phyloP scores from a whole-genome alignment of 2,888 invertebrate species.

The Pomacea canaliculata region DNA sequence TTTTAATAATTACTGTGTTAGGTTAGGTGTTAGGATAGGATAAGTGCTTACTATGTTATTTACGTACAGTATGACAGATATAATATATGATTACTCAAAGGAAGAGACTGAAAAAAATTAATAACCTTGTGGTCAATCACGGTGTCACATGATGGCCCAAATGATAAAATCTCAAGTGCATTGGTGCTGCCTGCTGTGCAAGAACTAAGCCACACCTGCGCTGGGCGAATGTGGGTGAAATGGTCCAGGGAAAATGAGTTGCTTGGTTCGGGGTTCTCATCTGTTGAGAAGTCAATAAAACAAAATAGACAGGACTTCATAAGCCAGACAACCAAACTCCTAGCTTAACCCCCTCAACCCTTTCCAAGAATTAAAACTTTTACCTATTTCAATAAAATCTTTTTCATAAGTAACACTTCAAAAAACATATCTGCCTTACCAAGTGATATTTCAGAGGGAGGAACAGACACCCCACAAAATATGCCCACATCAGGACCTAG shows the following conservation, averaged over 20 bases:
- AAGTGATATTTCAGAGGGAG: conserved; percentile 9
- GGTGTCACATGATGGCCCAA: conserved; percentile 28
- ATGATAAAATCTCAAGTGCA: conserved; percentile 37
- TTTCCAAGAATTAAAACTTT: too few species aligned
- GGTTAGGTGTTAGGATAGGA: too few species aligned
- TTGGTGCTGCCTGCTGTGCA: conserved; percentile 16
- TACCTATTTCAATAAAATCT: not conserved
- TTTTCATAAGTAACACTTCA: too few species aligned
- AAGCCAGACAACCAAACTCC: not conserved
- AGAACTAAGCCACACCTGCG: conserved; percentile 39
- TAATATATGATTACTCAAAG: too few species aligned
- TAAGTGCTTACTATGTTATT: too few species aligned
- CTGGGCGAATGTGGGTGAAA: conserved; percentile 14
- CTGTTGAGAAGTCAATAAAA: conserved; percentile 1
- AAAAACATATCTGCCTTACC: not conserved
- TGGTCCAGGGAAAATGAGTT: conserved; percentile 7
- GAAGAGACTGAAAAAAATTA: too few species aligned
- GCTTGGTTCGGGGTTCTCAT: not conserved
- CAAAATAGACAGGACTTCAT: not conserved
- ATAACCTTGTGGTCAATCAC: conserved; percentile 36
- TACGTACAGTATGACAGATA: too few species aligned
- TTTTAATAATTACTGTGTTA: too few species aligned
- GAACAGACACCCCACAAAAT: conserved; percentile 46
- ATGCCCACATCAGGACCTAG: conserved; percentile 72
- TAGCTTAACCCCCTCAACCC: not conserved